Conservation (phyloP, 2,888 invertebrate species). For the Junonia oenone region DNA sequence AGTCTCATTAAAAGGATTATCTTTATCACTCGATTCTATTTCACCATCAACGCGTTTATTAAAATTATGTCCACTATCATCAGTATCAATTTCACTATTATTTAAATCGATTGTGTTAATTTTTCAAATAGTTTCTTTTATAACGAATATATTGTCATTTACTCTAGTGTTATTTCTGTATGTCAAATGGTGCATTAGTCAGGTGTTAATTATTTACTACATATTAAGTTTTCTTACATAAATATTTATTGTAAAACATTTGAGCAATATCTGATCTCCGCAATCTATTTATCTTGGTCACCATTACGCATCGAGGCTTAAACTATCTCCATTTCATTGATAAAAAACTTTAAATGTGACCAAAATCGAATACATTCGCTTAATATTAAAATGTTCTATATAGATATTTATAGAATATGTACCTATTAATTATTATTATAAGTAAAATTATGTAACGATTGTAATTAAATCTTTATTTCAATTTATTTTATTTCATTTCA, state of each 20-base stretch:
- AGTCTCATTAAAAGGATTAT: neutral
- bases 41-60: neutral
- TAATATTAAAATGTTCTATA: slow-evolving; percentile 76
- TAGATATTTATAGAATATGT: slow-evolving; percentile 77
- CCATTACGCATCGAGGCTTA: slow-evolving; percentile 27
- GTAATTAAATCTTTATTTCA: slow-evolving; percentile 80
- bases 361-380: slow-evolving; percentile 78
- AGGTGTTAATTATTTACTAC: neutral
- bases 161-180: neutral
- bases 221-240: neutral
- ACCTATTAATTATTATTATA: slow-evolving; percentile 75
- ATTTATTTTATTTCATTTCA: slow-evolving; percentile 49
- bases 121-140: neutral
- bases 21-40: neutral
- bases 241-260: neutral
- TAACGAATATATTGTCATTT: neutral
- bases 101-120: neutral
- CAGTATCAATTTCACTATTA: neutral
- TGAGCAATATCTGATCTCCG: slow-evolving; percentile 1
- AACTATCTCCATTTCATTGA: slow-evolving; percentile 24
- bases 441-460: slow-evolving; percentile 77
- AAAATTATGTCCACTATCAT: neutral
- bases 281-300: slow-evolving; percentile 22
- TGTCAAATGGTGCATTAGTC: slow-evolving; percentile 5
- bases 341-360: slow-evolving; percentile 57